These are phyloP conservation scores for Leptopterna dolabrata DNA, from an alignment of 2,888 invertebrate genomes.

Conservation along the genomic window DNA sequence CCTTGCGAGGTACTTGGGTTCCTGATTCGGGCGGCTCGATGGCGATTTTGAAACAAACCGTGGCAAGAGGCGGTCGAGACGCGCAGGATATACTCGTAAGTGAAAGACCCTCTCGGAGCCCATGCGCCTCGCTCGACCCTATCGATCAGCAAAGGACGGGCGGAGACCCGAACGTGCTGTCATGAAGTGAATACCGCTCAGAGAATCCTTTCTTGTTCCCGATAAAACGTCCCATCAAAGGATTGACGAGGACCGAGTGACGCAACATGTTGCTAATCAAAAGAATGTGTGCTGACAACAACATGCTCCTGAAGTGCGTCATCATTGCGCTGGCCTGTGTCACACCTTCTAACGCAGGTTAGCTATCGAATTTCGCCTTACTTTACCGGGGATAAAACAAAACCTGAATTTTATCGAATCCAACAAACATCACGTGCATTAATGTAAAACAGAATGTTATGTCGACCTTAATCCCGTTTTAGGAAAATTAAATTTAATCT, in stretches of 20 bases:
- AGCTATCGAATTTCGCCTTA: neutral
- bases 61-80: neutral
- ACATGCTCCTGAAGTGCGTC: conserved; percentile 9
- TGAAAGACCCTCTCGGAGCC: neutral
- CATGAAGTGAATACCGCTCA: neutral
- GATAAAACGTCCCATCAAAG: neutral
- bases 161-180: neutral
- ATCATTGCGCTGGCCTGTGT: conserved; percentile 22
- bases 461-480: too few relatives aligned
- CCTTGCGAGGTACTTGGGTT: too few relatives aligned
- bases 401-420: neutral
- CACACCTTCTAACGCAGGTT: conserved; percentile 41
- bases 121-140: neutral
- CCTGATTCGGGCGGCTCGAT: too few relatives aligned
- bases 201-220: neutral
- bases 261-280: neutral
- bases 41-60: too few relatives aligned
- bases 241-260: neutral
- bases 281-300: neutral
- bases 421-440: too few relatives aligned
- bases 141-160: conserved; percentile 21
- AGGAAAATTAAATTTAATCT: too few relatives aligned
- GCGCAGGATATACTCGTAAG: neutral
- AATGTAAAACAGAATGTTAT: too few relatives aligned
- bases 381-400: neutral